Conservation (phyloP, 2,113 vertebrate genomes). For the Scatophagus argus region DNA sequence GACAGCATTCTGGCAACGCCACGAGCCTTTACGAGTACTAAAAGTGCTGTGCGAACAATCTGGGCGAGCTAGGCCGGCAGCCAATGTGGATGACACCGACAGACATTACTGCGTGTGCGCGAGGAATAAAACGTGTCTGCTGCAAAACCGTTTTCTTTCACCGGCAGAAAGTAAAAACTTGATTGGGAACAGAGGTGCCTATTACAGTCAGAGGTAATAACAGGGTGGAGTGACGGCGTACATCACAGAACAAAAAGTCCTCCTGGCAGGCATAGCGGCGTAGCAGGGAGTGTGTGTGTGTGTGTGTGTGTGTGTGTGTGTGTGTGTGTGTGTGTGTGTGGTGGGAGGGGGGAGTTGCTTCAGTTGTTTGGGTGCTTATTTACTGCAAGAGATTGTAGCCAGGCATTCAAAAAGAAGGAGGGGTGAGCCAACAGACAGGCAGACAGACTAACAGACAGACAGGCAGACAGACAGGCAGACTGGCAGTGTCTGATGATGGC, state of each 20-base stretch:
- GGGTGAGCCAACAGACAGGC: constrained; percentile 29
- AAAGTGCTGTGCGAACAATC: constrained; percentile 68
- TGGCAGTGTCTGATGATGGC: constrained; percentile 38
- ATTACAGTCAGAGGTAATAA: constrained; percentile 80
- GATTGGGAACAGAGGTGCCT: constrained; percentile 76
- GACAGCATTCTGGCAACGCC: constrained; percentile 52
- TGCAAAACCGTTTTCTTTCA: constrained; percentile 71
- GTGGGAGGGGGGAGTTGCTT: constrained; percentile 9
- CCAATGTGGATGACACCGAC: constrained; percentile 60
- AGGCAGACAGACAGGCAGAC: constrained; percentile 34
- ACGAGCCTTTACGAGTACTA: constrained; percentile 38
- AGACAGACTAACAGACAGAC: constrained; percentile 44
- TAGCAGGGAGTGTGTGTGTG: constrained; percentile 25
- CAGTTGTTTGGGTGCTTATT: constrained; percentile 69
- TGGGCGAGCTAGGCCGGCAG: constrained; percentile 56
- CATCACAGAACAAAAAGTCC: constrained; percentile 61
- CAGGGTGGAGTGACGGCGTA: constrained; percentile 63
- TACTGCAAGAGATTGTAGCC: constrained; percentile 46
- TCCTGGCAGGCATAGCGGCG: constrained; percentile 53
- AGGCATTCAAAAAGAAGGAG: constrained; percentile 46
- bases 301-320: constrained; percentile 17
- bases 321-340: constrained; percentile 22
- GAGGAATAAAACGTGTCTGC: constrained; percentile 63
- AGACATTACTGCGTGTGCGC: constrained; percentile 54
- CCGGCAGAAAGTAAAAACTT: constrained; percentile 72